A percentile compares a stretch with the other conserved stretches of the same genome.
phyloP scores from a whole-genome alignment of 2,888 invertebrate genomes.

The Acrobasis repandana region DNA sequence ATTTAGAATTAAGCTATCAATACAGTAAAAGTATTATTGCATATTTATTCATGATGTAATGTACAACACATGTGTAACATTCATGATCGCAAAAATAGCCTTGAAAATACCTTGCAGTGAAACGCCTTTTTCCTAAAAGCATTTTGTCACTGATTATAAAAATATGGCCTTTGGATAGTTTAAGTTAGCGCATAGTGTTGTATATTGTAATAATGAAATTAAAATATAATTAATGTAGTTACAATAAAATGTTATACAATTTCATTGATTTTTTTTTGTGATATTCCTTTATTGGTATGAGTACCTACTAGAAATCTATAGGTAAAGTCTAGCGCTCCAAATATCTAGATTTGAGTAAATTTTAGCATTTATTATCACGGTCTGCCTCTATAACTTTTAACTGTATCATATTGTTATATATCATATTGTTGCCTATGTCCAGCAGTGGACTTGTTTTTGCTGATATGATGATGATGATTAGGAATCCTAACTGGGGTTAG shows the following conservation, averaged over 20 bases:
- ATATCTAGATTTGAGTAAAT: no score
- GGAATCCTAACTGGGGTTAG: no score
- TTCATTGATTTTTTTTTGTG: constrained; percentile 26
- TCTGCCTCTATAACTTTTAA: no score
- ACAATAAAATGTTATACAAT: constrained; percentile 69
- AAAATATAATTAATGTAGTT: constrained; percentile 53
- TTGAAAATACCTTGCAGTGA: not conserved
- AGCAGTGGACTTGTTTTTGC: no score
- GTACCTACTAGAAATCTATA: no score
- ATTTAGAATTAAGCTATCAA: constrained; percentile 45
- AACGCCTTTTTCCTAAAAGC: not conserved
- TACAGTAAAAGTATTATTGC: constrained; percentile 29
- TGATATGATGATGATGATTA: no score
- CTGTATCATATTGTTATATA: no score
- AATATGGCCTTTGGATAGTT: not conserved
- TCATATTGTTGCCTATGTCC: no score
- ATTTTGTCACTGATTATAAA: not conserved
- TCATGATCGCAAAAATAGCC: no score
- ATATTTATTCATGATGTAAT: constrained; percentile 9
- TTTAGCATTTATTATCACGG: no score
- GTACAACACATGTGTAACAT: constrained; percentile 3
- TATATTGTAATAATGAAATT: constrained; percentile 45
- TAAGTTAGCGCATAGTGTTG: not conserved
- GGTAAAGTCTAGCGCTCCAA: no score
- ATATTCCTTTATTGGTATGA: not conserved